Conservation (phyloP, 1,140 invertebrate genomes). For the Saccostrea glomerata region DNA sequence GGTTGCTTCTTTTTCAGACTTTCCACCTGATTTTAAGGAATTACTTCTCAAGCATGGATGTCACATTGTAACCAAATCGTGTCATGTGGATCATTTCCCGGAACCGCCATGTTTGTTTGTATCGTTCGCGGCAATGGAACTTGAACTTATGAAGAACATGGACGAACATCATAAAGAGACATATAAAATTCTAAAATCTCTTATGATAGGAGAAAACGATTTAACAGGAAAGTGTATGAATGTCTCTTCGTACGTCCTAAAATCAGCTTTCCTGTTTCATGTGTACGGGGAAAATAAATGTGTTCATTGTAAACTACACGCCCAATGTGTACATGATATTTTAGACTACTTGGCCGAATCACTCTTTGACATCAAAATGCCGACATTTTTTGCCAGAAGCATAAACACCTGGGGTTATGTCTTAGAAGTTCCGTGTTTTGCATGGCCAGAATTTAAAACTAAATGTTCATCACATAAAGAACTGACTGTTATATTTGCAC, state of each 20-base stretch:
- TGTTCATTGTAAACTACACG: not conserved
- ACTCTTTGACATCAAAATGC: not conserved
- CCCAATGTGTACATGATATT: not conserved
- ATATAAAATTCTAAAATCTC: constrained; percentile 37
- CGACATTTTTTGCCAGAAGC: not conserved
- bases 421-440: not conserved
- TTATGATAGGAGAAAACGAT: not conserved
- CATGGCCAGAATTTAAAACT: not conserved
- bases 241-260: constrained; percentile 24
- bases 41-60: not conserved
- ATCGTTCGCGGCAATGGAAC: constrained; percentile 15
- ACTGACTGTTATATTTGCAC: not conserved
- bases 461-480: not conserved
- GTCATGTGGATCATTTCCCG: not conserved
- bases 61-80: constrained; percentile 28
- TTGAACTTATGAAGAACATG: constrained; percentile 1
- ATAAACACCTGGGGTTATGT: not conserved
- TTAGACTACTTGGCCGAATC: not conserved
- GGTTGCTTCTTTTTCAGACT: not conserved
- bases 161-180: not conserved
- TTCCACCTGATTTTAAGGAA: constrained; percentile 19
- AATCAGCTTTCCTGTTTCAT: constrained; percentile 33
- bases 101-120: not conserved
- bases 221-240: constrained; percentile 9
- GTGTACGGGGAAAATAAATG: not conserved